phyloP scores from a whole-genome alignment of 2,888 invertebrate genomes.

The Pterostichus madidus region DNA sequence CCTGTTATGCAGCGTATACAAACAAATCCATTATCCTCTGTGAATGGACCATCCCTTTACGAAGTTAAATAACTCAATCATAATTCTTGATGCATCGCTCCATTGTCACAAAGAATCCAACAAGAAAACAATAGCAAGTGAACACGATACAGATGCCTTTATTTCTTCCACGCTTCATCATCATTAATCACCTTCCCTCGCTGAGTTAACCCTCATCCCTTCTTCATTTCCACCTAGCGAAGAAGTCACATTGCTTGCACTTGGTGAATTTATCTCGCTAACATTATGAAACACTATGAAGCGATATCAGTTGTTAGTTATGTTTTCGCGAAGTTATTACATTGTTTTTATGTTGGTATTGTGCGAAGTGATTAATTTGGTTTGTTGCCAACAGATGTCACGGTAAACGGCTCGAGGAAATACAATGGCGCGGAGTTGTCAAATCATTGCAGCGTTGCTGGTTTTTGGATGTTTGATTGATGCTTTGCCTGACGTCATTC shows the following conservation, averaged over 20 bases:
- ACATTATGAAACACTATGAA: constrained; percentile 28
- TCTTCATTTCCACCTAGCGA: background rate
- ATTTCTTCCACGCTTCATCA: constrained; percentile 45
- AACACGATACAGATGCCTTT: constrained; percentile 9
- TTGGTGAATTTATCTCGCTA: constrained; percentile 25
- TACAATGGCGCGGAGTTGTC: constrained; percentile 53
- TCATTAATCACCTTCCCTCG: constrained; percentile 51
- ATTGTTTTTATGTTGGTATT: constrained; percentile 48
- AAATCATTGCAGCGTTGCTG: constrained; percentile 33
- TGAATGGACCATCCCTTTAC: too few species aligned
- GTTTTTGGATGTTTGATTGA: constrained; percentile 42
- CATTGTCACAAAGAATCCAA: too few species aligned
- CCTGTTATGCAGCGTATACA: too few species aligned
- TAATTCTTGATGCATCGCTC: too few species aligned
- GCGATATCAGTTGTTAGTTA: constrained; percentile 21
- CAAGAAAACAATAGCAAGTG: constrained; percentile 15
- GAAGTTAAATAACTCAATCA: too few species aligned
- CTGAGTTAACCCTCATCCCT: background rate
- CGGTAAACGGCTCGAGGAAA: constrained; percentile 38
- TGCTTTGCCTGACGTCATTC: constrained; percentile 78
- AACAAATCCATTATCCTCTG: too few species aligned
- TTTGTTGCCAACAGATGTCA: constrained; percentile 61
- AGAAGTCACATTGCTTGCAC: constrained; percentile 44
- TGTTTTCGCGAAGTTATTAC: constrained; percentile 19
- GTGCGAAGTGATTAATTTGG: constrained; percentile 40